Evolutionary conservation across 2,113 vertebrate species (phyloP), one percentile per base, ranked within the genome.

Genomic region (Illadopsis cleaveri): DNA sequence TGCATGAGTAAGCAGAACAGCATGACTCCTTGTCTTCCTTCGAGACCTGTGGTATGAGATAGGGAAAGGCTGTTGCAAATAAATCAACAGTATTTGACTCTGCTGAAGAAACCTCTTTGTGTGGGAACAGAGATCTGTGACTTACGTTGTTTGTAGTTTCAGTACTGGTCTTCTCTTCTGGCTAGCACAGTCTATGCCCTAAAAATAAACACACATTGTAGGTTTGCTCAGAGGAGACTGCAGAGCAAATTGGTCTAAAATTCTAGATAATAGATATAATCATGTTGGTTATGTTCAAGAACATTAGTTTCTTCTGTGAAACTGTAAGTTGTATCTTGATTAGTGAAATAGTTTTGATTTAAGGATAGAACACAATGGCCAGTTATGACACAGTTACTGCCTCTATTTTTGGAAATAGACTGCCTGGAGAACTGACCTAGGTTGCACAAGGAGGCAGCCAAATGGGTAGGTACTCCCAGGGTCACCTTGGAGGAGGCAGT

Each of bases 1-100:
- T 86, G 35, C 35, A 68, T 83, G 92, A 80, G 76, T 82, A 94
- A 93, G 71, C 75, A 93, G 62, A 93, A 54, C 73, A 89, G 50
- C 48, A 88, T 47, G 78, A 91, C 51, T 88, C 23, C 53, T 89
- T 77, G 82, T 80, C 56, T 93, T 58, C 68, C 47, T 80, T 81
- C 10, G 45, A 42, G 45, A 83, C 54, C 44, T n/a, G 4, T 3
- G 6, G 17, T 6, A 27, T 60, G 40, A 94, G 31, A 17, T 22
- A 70, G 28, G 61, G 57, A 86, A 83, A 95, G 64, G 37, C 44
- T 86, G 22, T 44, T 93, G 37, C 17, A 92, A 73, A 50, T 27
- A 40, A 88, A 82, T 40, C 25, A 56, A 35, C 27, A 82, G 12
- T 83, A 72, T 92, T 94, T 95, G 58, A 77, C 28, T 87, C 48